A percentile compares a stretch with the other conserved stretches of the same genome.
phyloP scores from a whole-genome alignment of 2,797 vertebrate species.

The Rhinella marina region DNA sequence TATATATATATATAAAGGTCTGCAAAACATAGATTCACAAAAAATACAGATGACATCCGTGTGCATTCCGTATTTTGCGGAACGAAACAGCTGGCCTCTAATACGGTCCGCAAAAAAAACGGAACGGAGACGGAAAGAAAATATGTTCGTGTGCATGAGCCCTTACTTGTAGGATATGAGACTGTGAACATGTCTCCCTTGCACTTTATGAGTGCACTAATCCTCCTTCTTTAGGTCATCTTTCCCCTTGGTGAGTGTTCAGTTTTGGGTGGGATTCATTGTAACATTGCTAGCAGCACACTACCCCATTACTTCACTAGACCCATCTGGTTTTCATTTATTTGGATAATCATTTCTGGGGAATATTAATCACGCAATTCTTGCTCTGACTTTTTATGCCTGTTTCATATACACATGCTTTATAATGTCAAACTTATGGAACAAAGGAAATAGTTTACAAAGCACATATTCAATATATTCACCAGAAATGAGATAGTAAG shows the following conservation, averaged over 20 bases:
- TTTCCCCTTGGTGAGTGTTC: neutral
- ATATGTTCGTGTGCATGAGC: too few relatives aligned
- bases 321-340: conserved; percentile 47
- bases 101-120: too few relatives aligned
- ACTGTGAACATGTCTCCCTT: neutral
- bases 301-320: conserved; percentile 5
- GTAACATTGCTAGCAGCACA: neutral
- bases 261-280: neutral
- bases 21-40: too few relatives aligned
- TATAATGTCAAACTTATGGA: neutral
- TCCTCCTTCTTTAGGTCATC: neutral
- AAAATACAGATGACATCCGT: too few relatives aligned
- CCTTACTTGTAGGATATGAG: neutral
- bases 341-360: conserved; percentile 36
- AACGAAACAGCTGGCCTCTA: too few relatives aligned
- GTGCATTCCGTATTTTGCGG: too few relatives aligned
- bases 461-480: neutral
- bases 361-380: conserved; percentile 32
- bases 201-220: neutral
- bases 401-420: neutral
- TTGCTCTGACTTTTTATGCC: neutral
- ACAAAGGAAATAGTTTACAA: neutral
- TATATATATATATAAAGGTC: too few relatives aligned
- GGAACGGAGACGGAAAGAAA: too few relatives aligned
- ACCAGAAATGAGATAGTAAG: neutral